phyloP scores from a whole-genome alignment of 2,113 vertebrate genomes.

The Pseudopipra pipra region DNA sequence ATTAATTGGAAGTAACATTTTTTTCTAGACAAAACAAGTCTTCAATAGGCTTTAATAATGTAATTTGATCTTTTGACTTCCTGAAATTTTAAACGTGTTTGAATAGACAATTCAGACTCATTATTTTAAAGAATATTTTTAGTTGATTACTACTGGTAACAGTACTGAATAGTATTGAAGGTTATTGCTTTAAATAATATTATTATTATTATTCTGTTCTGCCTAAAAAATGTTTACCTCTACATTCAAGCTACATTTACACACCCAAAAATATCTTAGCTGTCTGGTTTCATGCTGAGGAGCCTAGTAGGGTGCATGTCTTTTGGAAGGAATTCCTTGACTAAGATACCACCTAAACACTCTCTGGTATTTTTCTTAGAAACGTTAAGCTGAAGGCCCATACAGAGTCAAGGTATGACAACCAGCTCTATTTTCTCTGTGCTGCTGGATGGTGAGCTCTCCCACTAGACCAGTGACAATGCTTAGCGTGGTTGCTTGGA shows the following conservation, averaged over 20 bases:
- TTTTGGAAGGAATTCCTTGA: background rate
- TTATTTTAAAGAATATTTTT: background rate
- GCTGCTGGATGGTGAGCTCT: background rate
- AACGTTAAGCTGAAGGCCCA: background rate
- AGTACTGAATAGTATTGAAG: background rate
- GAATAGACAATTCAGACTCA: background rate
- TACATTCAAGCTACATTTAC: background rate
- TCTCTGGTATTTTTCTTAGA: background rate
- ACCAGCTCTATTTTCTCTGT: background rate
- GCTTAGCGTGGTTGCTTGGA: background rate
- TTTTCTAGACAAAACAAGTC: background rate
- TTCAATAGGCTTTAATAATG: background rate
- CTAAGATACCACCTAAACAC: no score
- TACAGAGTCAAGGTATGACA: background rate
- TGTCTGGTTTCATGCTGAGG: background rate
- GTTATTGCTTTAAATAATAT: background rate
- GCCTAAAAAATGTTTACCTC: background rate
- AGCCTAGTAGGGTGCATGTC: rapidly evolving
- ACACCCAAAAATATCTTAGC: background rate
- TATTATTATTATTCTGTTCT: background rate
- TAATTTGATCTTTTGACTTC: background rate
- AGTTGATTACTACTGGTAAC: background rate
- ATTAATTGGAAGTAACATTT: background rate
- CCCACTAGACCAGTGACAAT: background rate
- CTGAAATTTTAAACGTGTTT: background rate